phyloP scores from a whole-genome alignment of 2,797 vertebrate genomes.

The Sebastes iracundus region DNA sequence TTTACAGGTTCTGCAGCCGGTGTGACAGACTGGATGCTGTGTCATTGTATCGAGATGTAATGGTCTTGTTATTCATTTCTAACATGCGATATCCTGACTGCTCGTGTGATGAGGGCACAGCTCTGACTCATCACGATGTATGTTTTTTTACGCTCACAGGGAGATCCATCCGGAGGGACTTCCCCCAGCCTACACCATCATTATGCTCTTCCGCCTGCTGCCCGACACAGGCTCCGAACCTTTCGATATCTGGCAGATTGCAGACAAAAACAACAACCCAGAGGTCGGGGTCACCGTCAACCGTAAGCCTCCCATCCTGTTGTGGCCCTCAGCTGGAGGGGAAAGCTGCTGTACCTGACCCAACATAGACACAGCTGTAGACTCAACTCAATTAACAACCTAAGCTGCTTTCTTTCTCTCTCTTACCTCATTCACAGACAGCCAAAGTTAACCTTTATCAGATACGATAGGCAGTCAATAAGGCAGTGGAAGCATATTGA shows the following conservation, averaged over 20 bases:
- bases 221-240: conserved; percentile 90
- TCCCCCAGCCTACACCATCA: conserved; percentile 93
- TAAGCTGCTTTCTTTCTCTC: neutral
- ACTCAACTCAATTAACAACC: neutral
- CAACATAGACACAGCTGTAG: conserved; percentile 39
- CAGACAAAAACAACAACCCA: conserved; percentile 93
- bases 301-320: conserved; percentile 84
- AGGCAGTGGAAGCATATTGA: neutral
- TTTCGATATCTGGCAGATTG: conserved; percentile 98
- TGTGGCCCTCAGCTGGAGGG: conserved; percentile 18
- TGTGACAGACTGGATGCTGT: conserved; percentile 19
- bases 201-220: conserved; percentile 93
- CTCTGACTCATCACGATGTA: neutral
- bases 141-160: conserved; percentile 77
- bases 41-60: conserved; percentile 5
- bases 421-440: neutral
- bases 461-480: neutral
- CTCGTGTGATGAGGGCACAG: neutral
- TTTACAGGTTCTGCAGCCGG: conserved; percentile 31
- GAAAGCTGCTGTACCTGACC: conserved; percentile 6
- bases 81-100: neutral
- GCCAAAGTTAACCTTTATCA: neutral
- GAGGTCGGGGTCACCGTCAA: conserved; percentile 94
- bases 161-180: conserved; percentile 96
- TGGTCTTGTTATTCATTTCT: conserved; percentile 9